phyloP scores from a whole-genome alignment of 2,797 vertebrate genomes.

The Brachyrhaphis roseni region DNA sequence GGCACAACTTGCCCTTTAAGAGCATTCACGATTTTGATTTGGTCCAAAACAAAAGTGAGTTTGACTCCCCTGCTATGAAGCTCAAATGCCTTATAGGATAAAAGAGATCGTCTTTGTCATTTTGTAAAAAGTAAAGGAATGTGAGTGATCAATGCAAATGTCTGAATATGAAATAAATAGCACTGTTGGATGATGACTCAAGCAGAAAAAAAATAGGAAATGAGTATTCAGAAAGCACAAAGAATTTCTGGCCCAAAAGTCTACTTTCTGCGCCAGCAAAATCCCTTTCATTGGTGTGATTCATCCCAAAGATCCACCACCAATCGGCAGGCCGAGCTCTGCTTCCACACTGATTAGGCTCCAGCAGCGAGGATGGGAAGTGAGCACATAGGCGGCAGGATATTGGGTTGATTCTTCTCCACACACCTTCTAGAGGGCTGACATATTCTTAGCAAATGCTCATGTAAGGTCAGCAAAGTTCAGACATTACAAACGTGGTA shows the following conservation, averaged over 20 bases:
- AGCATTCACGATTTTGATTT: too few relatives aligned
- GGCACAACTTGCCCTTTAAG: too few relatives aligned
- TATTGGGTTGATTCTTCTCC: neutral
- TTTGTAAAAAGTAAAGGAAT: neutral
- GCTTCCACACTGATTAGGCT: constrained; percentile 4
- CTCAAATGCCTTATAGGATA: neutral
- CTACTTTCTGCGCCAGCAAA: neutral
- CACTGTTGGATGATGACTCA: neutral
- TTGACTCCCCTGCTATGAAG: too few relatives aligned
- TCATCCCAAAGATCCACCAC: constrained; percentile 9
- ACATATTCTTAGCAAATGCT: too few relatives aligned
- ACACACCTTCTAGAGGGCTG: neutral
- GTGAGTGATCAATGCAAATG: neutral
- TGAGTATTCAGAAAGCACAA: neutral
- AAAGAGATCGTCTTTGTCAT: neutral
- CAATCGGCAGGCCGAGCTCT: neutral
- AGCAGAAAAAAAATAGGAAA: neutral
- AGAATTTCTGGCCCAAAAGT: neutral
- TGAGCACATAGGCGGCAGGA: neutral
- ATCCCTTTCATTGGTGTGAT: constrained; percentile 6
- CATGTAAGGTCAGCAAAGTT: neutral
- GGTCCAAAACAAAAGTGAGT: too few relatives aligned
- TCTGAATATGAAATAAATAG: constrained; percentile 1
- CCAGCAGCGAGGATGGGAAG: neutral
- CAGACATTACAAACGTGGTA: neutral